Percentiles rank a stretch among this genome's conserved stretches.
Evolutionary conservation across 2,797 vertebrate genomes (phyloP).

Genomic region (Hozukius guyotensis): DNA sequence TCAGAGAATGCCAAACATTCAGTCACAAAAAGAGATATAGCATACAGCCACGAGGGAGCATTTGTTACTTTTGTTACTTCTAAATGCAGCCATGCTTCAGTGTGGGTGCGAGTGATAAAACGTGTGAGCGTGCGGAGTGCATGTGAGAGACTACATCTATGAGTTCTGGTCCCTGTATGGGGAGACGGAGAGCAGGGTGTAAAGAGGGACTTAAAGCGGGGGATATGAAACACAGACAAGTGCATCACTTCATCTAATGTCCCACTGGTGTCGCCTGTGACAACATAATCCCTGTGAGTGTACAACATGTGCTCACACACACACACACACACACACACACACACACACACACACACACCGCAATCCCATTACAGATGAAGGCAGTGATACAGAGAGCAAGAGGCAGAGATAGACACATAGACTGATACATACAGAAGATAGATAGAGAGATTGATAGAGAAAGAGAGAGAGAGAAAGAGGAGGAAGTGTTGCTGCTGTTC

Average conservation of each 20-base stretch:
- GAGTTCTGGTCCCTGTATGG: slow-evolving; percentile 36
- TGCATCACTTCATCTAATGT: slow-evolving; percentile 73
- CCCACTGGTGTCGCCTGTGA: slow-evolving; percentile 65
- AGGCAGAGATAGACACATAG: slow-evolving; percentile 19
- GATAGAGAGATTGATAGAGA: slow-evolving; percentile 24
- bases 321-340: slow-evolving; percentile 22
- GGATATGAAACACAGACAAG: slow-evolving; percentile 70
- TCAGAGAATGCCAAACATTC: neutral
- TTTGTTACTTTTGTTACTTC: slow-evolving; percentile 37
- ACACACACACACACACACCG: slow-evolving; percentile 7
- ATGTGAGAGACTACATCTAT: slow-evolving; percentile 35
- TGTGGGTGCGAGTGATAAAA: slow-evolving; percentile 31
- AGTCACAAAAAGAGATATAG: slow-evolving; percentile 3
- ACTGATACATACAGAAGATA: slow-evolving; percentile 36
- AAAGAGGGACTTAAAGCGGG: slow-evolving; percentile 58
- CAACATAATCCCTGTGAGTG: slow-evolving; percentile 72
- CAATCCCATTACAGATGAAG: slow-evolving; percentile 61
- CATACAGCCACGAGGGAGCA: slow-evolving; percentile 7
- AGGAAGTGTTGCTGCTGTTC: slow-evolving; percentile 32
- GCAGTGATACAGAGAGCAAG: slow-evolving; percentile 21
- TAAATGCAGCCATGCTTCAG: slow-evolving; percentile 29
- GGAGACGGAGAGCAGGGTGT: slow-evolving; percentile 48
- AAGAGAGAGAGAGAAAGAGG: slow-evolving; percentile 7
- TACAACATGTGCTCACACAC: slow-evolving; percentile 13
- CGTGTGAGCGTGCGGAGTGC: slow-evolving; percentile 6